Conservation (phyloP, 2,797 vertebrate genomes). For the Myotis pilosus region DNA sequence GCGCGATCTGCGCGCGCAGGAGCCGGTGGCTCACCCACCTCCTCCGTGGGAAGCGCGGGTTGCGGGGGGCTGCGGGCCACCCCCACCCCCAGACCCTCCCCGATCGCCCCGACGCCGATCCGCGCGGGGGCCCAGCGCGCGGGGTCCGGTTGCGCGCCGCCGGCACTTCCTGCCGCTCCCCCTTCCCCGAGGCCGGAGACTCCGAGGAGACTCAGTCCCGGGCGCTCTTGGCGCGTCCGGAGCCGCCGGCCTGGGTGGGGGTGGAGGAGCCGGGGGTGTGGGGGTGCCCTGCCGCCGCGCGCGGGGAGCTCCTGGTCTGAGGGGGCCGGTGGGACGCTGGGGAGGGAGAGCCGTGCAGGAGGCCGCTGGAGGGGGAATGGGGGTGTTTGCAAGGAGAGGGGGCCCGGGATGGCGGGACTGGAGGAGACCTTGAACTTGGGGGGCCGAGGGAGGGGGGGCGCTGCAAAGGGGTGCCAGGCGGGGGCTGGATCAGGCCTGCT, state of each 20-base stretch:
- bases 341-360: not conserved
- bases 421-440: not conserved
- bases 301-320: not conserved
- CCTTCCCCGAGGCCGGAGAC: not conserved
- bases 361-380: too few species aligned
- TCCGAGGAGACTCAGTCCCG: not conserved
- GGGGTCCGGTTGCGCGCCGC: not conserved
- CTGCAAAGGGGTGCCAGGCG: not conserved
- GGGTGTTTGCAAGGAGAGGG: not conserved
- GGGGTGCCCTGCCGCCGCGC: not conserved
- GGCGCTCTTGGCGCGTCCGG: not conserved
- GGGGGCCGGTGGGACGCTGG: not conserved
- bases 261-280: not conserved
- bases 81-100: not conserved
- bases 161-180: conserved; percentile 63
- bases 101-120: not conserved
- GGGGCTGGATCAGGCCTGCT: not conserved
- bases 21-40: not conserved
- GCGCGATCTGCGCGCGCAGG: not conserved
- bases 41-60: not conserved
- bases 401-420: not conserved
- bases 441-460: too few species aligned
- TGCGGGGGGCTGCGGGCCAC: not conserved
- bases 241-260: not conserved
- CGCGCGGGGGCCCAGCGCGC: not conserved